Percentiles rank a stretch among this genome's conserved stretches.
phyloP scores from a whole-genome alignment of 1,140 invertebrate species.

The Lycorma delicatula region DNA sequence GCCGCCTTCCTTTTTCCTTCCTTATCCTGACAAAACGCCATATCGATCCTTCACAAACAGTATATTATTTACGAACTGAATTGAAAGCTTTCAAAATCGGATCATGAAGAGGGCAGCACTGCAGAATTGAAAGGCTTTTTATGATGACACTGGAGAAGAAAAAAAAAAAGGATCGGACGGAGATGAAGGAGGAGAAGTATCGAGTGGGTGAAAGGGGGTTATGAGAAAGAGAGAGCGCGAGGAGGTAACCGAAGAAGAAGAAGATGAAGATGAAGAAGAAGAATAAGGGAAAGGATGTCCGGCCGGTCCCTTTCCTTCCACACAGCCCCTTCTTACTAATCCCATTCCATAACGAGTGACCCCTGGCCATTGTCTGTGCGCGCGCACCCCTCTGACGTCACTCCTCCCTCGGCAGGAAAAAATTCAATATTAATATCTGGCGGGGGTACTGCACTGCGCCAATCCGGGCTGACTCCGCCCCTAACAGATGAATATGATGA shows the following conservation, averaged over 20 bases:
- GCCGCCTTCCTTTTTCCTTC: no score
- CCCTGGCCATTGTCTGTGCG: constrained; percentile 7
- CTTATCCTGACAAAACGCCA: neutral
- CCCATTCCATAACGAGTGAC: constrained; percentile 12
- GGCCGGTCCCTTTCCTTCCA: neutral
- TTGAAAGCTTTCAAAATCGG: constrained; percentile 7
- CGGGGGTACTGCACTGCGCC: constrained; percentile 19
- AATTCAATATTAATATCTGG: constrained; percentile 31
- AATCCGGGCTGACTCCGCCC: constrained; percentile 9
- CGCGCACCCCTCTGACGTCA: constrained; percentile 6
- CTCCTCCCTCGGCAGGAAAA: constrained; percentile 16
- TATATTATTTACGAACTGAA: constrained; percentile 4
- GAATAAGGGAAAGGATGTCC: constrained; percentile 5
- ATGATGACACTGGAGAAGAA: neutral
- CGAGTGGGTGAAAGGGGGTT: no score
- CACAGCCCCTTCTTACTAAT: constrained; percentile 5
- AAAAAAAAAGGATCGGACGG: neutral
- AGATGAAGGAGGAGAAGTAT: neutral
- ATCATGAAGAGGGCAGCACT: neutral
- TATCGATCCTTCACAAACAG: constrained; percentile 7
- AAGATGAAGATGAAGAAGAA: no score
- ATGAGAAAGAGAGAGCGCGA: neutral
- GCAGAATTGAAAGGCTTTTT: constrained; percentile 1
- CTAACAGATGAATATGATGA: constrained; percentile 25
- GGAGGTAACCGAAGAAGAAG: neutral